Base-by-base conservation (phyloP, 2,797 vertebrate species). In the Phataginus tetradactyla region DNA sequence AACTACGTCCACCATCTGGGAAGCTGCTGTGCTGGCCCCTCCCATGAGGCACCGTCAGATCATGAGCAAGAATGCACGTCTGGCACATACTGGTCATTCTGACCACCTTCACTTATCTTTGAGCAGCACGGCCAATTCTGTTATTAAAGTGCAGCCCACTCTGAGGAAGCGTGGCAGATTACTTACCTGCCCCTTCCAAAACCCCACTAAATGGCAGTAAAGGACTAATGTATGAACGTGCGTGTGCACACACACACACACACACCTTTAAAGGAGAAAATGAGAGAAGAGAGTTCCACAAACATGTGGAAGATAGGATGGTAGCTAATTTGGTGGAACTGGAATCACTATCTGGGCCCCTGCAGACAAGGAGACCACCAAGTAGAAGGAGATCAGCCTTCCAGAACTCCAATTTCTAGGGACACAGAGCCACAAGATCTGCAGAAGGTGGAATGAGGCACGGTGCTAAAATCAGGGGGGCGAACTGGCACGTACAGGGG, bases 31-130 rank as follows among this genome's bases (percentile, higher is more conserved):
- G 32, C 63, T n/a, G 13, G 49, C 11, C 29, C 59, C 39, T 57
- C 4, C 0, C 3, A 1, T 37, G 45, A 55, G 59, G 71, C n/a
- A 4, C 2, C 3, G 7, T 61, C 5, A 25, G 57, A 11, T 6
- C 20, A 1, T 20, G 23, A 29, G 2, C 6, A 34, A 53, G 3
- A 75, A 29, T 20, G 32, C 0, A 5, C 0, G 0, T 34, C 55
- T 71, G 45, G 34, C 3, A 29, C 7, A 14, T 8, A 66, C 4
- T 17, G 42, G 9, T 15, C 68, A 39, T 57, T 25, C 78, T 27
- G 29, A 57, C 23, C 10, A 0, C 21, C 8, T 1, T 49, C 15
- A 32, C 63, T 69, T n/a, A n/a, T 39, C 77, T 90, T 42, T 63
- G 68, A 96, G 61, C 12, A 42, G 25, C 7, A 45, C 6, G 42